These are phyloP conservation scores for Dinoponera quadriceps DNA, from an alignment of 1,140 invertebrate genomes.

Conservation along the genomic window DNA sequence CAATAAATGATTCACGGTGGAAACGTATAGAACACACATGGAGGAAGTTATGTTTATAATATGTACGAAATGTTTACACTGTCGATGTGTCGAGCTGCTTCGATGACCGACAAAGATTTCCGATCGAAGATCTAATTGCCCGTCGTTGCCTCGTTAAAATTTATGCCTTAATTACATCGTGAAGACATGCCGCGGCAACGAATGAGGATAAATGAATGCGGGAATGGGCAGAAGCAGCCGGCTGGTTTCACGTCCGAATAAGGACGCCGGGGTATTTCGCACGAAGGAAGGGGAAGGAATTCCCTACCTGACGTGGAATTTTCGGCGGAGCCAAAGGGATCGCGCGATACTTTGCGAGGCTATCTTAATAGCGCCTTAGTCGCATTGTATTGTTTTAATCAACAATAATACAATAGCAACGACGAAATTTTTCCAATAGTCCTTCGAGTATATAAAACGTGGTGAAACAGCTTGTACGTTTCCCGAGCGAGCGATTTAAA, in stretches of 20 bases:
- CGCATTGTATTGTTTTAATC: conserved; percentile 43
- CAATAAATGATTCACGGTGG: not conserved
- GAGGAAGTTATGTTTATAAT: too few relatives aligned
- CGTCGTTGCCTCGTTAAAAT: conserved; percentile 40
- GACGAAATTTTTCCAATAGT: not conserved
- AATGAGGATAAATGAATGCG: conserved; percentile 59
- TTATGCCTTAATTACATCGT: conserved; percentile 64
- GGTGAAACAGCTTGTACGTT: not conserved
- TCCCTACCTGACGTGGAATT: conserved; percentile 54
- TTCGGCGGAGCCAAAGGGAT: conserved; percentile 8
- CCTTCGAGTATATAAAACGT: not conserved
- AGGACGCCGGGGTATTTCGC: conserved; percentile 41
- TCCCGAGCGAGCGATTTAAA: not conserved
- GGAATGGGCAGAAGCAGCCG: conserved; percentile 36
- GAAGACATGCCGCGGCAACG: not conserved
- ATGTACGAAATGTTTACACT: not conserved
- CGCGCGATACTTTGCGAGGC: not conserved
- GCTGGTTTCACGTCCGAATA: conserved; percentile 40
- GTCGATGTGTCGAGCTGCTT: not conserved
- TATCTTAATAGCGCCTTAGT: conserved; percentile 23
- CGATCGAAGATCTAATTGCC: conserved; percentile 47
- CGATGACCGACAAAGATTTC: not conserved
- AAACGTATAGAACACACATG: too few relatives aligned
- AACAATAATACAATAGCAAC: not conserved
- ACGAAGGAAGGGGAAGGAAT: conserved; percentile 61